A percentile compares a stretch with the other conserved stretches of the same genome.
Evolutionary conservation across 2,888 invertebrate genomes (phyloP).

Genomic region (Torymus auratus): DNA sequence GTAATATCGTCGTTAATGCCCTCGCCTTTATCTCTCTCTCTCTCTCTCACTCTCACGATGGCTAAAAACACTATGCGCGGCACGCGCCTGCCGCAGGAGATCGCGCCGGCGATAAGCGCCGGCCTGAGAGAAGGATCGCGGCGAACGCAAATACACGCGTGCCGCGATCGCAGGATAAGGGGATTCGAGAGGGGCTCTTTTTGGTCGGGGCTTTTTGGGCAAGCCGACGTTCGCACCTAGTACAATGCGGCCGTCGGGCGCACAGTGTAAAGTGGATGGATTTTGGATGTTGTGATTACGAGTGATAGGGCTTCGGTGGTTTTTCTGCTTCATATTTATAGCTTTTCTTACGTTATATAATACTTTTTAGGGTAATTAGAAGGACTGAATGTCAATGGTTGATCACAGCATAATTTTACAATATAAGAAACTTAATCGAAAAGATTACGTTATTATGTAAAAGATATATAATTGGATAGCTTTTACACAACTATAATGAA

Average conservation of each 20-base stretch:
- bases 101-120: constrained; percentile 61
- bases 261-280: too few relatives aligned
- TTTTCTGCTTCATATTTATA: too few relatives aligned
- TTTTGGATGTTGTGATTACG: too few relatives aligned
- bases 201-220: background rate
- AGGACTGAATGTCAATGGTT: too few relatives aligned
- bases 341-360: too few relatives aligned
- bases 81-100: constrained; percentile 36
- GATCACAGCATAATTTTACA: too few relatives aligned
- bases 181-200: constrained; percentile 25
- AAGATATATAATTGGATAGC: too few relatives aligned
- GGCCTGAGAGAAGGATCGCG: constrained; percentile 70
- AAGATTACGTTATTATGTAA: too few relatives aligned
- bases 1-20: constrained; percentile 50
- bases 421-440: too few relatives aligned
- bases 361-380: too few relatives aligned
- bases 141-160: constrained; percentile 70
- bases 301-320: too few relatives aligned
- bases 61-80: constrained; percentile 11
- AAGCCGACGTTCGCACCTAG: constrained; percentile 62
- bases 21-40: constrained; percentile 43
- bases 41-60: constrained; percentile 40
- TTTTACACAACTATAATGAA: too few relatives aligned
- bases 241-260: constrained; percentile 34
- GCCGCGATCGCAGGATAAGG: constrained; percentile 68